A percentile compares a stretch with the other conserved stretches of the same genome.
Conservation (phyloP, 2,113 vertebrate species). For the Notothenia rossii region DNA sequence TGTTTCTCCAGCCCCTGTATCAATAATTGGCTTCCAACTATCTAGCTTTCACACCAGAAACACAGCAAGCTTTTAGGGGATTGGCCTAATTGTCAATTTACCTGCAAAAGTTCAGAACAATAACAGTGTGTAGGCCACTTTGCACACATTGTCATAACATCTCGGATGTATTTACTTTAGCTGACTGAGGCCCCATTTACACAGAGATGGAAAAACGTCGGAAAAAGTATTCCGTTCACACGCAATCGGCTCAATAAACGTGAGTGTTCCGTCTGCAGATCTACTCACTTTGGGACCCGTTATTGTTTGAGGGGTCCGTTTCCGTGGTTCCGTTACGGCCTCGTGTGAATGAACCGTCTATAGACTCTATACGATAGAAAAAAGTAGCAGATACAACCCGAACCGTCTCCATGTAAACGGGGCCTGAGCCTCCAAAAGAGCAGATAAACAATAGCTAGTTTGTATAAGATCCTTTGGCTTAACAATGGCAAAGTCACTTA, state of each 20-base stretch:
- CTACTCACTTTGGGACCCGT: too few relatives aligned
- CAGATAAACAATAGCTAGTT: not conserved
- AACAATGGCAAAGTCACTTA: not conserved
- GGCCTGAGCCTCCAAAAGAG: too few relatives aligned
- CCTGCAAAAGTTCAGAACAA: not conserved
- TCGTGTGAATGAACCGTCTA: too few relatives aligned
- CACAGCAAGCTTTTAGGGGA: not conserved
- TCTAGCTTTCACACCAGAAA: conserved; percentile 12
- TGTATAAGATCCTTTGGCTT: not conserved
- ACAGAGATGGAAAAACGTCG: too few relatives aligned
- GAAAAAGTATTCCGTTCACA: too few relatives aligned
- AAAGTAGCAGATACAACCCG: too few relatives aligned
- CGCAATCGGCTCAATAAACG: too few relatives aligned
- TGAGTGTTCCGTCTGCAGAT: too few relatives aligned
- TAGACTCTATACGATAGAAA: too few relatives aligned
- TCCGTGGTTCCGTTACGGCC: too few relatives aligned
- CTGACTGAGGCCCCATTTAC: not conserved
- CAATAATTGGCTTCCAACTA: conserved; percentile 21
- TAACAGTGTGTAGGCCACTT: not conserved
- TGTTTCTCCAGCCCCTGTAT: not conserved
- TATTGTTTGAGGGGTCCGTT: too few relatives aligned
- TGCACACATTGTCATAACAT: conserved; percentile 2
- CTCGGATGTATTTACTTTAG: not conserved
- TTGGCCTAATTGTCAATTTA: not conserved
- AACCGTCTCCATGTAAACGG: too few relatives aligned